Conservation (phyloP, 2,797 vertebrate genomes). For the Microchirus variegatus region DNA sequence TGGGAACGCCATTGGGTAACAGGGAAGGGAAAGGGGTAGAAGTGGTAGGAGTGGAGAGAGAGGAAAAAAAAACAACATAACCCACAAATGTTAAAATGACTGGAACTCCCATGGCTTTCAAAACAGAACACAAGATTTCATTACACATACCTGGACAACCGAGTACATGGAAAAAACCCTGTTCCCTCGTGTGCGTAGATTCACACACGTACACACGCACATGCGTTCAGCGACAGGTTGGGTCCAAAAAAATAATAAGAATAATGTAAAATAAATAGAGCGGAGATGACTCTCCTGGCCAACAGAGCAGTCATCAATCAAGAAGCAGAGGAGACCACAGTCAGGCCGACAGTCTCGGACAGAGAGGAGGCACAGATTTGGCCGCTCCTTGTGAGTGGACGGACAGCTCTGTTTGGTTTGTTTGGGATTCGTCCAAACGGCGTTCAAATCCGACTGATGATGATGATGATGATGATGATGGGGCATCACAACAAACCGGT, state of each 20-base stretch:
- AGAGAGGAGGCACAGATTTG: slow-evolving; percentile 22
- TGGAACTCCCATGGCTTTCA: slow-evolving; percentile 78
- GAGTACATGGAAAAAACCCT: slow-evolving; percentile 81
- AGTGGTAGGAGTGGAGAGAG: slow-evolving; percentile 40
- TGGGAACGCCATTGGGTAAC: slow-evolving; percentile 36
- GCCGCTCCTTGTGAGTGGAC: slow-evolving; percentile 31
- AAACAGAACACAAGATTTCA: slow-evolving; percentile 79
- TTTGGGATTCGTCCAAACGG: slow-evolving; percentile 32
- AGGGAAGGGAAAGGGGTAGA: slow-evolving; percentile 26
- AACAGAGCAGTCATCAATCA: slow-evolving; percentile 66
- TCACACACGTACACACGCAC: slow-evolving; percentile 20
- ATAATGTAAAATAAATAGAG: slow-evolving; percentile 69
- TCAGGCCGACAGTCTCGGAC: slow-evolving; percentile 46
- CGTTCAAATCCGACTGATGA: slow-evolving; percentile 16
- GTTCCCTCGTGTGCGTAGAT: slow-evolving; percentile 28
- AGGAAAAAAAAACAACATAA: no score
- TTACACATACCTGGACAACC: slow-evolving; percentile 82
- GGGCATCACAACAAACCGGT: slow-evolving; percentile 34
- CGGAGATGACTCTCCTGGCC: slow-evolving; percentile 44
- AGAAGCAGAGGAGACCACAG: slow-evolving; percentile 40
- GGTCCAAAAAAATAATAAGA: slow-evolving; percentile 66
- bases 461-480: slow-evolving; percentile 10
- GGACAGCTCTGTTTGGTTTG: slow-evolving; percentile 29
- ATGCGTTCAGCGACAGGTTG: slow-evolving; percentile 46
- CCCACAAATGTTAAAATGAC: slow-evolving; percentile 76